Conservation (phyloP, 2,113 vertebrate genomes). For the Proterorhinus semilunaris region DNA sequence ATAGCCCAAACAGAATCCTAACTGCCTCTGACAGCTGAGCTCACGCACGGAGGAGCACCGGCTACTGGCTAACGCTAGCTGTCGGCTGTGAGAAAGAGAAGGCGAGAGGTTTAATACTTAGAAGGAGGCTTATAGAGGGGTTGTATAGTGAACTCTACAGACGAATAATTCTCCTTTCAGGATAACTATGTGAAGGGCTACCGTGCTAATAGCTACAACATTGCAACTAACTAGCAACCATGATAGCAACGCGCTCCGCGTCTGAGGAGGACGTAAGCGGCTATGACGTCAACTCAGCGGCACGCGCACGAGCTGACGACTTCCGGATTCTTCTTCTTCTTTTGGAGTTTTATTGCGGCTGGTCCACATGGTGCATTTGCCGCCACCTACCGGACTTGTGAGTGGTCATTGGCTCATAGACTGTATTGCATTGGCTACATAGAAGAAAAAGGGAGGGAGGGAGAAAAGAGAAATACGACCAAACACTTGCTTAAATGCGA, state of each 20-base stretch:
- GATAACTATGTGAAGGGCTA: slow-evolving; percentile 45
- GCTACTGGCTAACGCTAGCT: not conserved
- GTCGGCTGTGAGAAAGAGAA: not conserved
- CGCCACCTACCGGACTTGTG: no score
- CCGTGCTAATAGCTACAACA: slow-evolving; percentile 79
- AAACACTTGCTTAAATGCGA: no score
- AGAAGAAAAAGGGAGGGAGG: no score
- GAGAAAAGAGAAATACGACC: no score
- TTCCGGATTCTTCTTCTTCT: no score
- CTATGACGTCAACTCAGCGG: no score
- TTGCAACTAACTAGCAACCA: slow-evolving; percentile 64
- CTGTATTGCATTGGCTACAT: no score
- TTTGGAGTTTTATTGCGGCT: no score
- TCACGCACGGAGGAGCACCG: slow-evolving; percentile 2
- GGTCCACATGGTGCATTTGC: no score
- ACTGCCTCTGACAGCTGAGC: slow-evolving; percentile 12
- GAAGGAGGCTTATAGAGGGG: not conserved
- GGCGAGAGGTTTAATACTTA: no score
- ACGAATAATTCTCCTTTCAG: not conserved
- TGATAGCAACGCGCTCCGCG: slow-evolving; percentile 41
- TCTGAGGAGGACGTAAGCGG: slow-evolving; percentile 10
- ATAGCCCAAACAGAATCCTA: slow-evolving; percentile 57
- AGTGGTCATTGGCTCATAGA: no score
- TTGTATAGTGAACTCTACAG: not conserved
- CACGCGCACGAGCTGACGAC: no score